Evolutionary conservation across 2,888 invertebrate species (phyloP), one percentile per base, ranked within the genome.

Genomic region (Graphium colonna): DNA sequence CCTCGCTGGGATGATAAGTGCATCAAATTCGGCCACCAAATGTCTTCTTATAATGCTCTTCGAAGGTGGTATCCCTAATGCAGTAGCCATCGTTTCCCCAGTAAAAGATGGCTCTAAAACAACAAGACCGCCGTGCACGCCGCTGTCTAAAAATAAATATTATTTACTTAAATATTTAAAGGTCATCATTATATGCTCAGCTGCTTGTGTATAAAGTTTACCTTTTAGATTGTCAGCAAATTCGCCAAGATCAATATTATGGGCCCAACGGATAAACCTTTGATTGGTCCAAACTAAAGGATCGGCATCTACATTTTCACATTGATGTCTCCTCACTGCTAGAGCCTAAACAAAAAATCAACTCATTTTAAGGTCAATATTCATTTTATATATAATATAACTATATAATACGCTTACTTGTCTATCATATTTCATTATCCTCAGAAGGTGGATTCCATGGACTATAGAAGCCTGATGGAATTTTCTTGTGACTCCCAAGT

Each of bases 261-360:
- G 92, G 21, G 97, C 95, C 98, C 98, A 98, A 74, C 96, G 94
- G 69, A 97, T 95, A 79, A 98, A 96, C 73, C 97, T 93, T 77
- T 96, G 95, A 90, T 97, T 98, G 67, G 97, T 97, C 98, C 98
- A 98, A 49, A 98, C 97, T 65, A 98, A 91, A 46, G 97, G 97
- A 89, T 98, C 98, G 3, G 95, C 94, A 75, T 97, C 96, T 55
- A 95, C 93, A 65, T 94, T 94, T 77, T 97, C 97, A 76, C 96
- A 96, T 75, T 96, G 96, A 74, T 96, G 94, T 64, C 97, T 92
- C 63, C 97, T 91, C 67, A 97, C 95, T 36, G 96, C 95, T 64
- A 98, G 85, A 44, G 96, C 95, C 96, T 96, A 64, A 52, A 38
- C 18, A 39, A 51, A n/a, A 47, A 26, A 43, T 18, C 12, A 33